Base-by-base conservation (phyloP, 2,113 vertebrate species). In the Pterocles burchelli region DNA sequence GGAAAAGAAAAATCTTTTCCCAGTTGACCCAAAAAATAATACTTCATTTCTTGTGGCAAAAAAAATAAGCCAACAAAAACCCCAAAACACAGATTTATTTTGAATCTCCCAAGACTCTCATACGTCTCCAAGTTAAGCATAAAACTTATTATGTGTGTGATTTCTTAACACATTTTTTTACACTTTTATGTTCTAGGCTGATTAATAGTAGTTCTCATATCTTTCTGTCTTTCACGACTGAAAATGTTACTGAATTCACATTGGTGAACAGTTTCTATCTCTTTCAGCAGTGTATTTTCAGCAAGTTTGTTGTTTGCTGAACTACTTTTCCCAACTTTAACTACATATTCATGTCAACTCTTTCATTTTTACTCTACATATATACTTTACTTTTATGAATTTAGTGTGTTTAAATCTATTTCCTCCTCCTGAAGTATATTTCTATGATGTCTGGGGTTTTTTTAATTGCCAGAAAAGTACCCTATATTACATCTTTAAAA, bases 361-460 rank as follows among this genome's bases (percentile, higher is more conserved):
- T 83, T 79, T 21, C 5, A 25, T 63, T 68, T 93, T 88, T 68
- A 20, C 8, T 59, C 18, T 21, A 19, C 1, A 1, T 26, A 54
- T 31, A 26, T 67, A 55, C 3, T 89, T 79, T 43, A 38, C 1
- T 63, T 80, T 79, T 63, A 62, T 75, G 63, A 72, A n/a, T 66
- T 68, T 58, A 67, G 3, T 4, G 9, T 28, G 5, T 49, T 85
- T 78, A 79, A 70, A 41, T 38, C 4, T 63, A 6, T 49, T 76
- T 86, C 16, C 12, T 58, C 38, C 43, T 79, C 31, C 33, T 66
- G 25, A 80, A 61, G 66, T 41, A 41, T 12, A 41, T 62, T 49
- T 36, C 41, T 73, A 0, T 20, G 61, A 48, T 7, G 21, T 6
- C 1, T 86, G n/a, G 3, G 4, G 2, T 0, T 1, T 33, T 34